Evolutionary conservation across 2,888 invertebrate genomes (phyloP).

Genomic region (Metopia argyrocephala): DNA sequence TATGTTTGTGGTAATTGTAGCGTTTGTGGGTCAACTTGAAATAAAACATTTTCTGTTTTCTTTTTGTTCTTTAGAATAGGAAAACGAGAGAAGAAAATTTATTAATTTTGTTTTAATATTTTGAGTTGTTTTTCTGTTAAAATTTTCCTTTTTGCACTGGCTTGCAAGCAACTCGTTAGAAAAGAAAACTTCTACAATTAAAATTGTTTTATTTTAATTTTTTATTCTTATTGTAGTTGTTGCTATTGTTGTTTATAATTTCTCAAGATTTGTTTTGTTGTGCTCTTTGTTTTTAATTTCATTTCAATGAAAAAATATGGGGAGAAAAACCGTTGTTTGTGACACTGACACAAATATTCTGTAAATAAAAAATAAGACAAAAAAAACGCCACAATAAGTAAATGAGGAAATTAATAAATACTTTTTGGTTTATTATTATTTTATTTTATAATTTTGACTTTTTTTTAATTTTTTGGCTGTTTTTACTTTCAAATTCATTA

Average conservation of each 20-base stretch:
- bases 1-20: not conserved
- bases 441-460: not conserved
- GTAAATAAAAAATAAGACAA: not conserved
- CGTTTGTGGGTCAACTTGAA: not conserved
- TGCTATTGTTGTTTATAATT: not conserved
- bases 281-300: constrained; percentile 2
- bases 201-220: too few relatives aligned
- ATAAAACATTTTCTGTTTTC: constrained; percentile 2
- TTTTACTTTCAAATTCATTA: too few relatives aligned
- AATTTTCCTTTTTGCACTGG: not conserved
- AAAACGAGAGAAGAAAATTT: not conserved
- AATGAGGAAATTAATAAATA: constrained; percentile 11
- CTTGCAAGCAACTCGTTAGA: constrained; percentile 12
- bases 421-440: constrained; percentile 44
- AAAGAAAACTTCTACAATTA: constrained; percentile 9
- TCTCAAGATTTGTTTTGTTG: too few relatives aligned
- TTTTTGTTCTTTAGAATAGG: not conserved
- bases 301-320: constrained; percentile 9
- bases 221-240: not conserved
- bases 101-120: not conserved
- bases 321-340: constrained; percentile 28
- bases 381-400: not conserved
- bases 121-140: not conserved
- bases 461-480: not conserved
- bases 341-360: constrained; percentile 31